A percentile compares a stretch with the other conserved stretches of the same genome.
Conservation (phyloP, 2,888 invertebrate genomes). For the Choristoneura rosaceana region DNA sequence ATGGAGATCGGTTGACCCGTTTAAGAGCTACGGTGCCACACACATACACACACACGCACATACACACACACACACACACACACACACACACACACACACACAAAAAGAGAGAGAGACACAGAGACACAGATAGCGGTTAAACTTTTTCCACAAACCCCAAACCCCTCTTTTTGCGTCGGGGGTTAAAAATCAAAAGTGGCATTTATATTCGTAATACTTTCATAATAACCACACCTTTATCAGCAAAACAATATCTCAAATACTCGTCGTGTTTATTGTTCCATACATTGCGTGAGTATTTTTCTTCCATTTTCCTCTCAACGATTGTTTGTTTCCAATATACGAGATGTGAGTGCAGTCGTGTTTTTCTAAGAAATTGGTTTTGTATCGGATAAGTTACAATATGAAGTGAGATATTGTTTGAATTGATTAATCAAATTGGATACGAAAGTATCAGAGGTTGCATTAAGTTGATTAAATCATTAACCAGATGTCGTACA, state of each 20-base stretch:
- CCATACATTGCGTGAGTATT: slow-evolving; percentile 58
- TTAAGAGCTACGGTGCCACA: too few species aligned
- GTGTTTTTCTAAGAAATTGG: slow-evolving; percentile 72
- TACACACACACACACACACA: too few species aligned
- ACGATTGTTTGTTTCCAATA: slow-evolving; percentile 64
- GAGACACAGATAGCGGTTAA: too few species aligned
- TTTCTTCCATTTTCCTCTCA: slow-evolving; percentile 68
- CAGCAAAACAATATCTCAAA: slow-evolving; percentile 8
- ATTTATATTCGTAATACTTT: neutral
- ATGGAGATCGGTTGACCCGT: too few species aligned
- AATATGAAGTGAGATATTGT: slow-evolving; percentile 28
- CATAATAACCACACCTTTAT: slow-evolving; percentile 14
- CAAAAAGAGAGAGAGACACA: too few species aligned
- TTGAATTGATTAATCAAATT: slow-evolving; percentile 31
- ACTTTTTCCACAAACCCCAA: too few species aligned
- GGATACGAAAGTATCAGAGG: neutral
- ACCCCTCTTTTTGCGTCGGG: too few species aligned
- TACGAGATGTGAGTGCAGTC: slow-evolving; percentile 52
- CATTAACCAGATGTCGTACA: neutral
- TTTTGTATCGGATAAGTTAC: slow-evolving; percentile 40
- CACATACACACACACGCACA: too few species aligned
- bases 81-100: too few species aligned
- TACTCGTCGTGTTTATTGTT: slow-evolving; percentile 33
- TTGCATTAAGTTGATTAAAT: neutral
- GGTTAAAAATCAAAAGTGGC: too few species aligned